Percentiles rank a stretch among this genome's conserved stretches.
Conservation (phyloP, 2,797 vertebrate genomes). For the Danio aesculapii region DNA sequence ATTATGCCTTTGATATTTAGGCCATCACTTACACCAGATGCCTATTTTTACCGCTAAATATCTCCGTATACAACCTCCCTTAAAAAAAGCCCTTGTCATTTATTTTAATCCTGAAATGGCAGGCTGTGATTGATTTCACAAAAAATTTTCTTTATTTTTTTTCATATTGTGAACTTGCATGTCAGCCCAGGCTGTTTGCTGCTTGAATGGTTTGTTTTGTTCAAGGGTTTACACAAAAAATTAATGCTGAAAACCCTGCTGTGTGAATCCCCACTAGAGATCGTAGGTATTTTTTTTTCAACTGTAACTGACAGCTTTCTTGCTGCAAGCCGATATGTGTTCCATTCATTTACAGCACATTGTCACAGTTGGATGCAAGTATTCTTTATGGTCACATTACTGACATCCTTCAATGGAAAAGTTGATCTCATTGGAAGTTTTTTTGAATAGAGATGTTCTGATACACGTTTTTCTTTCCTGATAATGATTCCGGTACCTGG, state of each 20-base stretch:
- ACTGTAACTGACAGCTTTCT: slow-evolving; percentile 28
- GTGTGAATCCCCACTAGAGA: slow-evolving; percentile 8
- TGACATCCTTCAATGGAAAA: slow-evolving; percentile 40
- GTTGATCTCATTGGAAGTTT: slow-evolving; percentile 12
- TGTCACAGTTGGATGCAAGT: slow-evolving; percentile 35
- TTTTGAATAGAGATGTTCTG: neutral
- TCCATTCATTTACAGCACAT: slow-evolving; percentile 54
- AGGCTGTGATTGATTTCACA: slow-evolving; percentile 56
- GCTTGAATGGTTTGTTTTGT: slow-evolving; percentile 15
- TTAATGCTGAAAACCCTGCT: slow-evolving; percentile 14
- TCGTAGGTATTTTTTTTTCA: slow-evolving; percentile 49
- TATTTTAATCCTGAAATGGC: slow-evolving; percentile 50
- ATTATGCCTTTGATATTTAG: slow-evolving; percentile 49
- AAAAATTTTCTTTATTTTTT: neutral
- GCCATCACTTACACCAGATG: slow-evolving; percentile 33
- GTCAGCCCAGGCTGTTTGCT: slow-evolving; percentile 4
- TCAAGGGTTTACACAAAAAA: neutral
- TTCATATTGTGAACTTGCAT: slow-evolving; percentile 19
- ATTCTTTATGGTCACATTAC: slow-evolving; percentile 49
- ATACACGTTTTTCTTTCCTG: too few relatives aligned
- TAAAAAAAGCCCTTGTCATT: slow-evolving; percentile 37
- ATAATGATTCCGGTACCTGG: too few relatives aligned
- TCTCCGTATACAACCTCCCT: slow-evolving; percentile 32
- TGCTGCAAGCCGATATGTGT: slow-evolving; percentile 34
- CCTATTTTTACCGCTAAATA: slow-evolving; percentile 40